These are phyloP conservation scores for Diabrotica virgifera DNA, from an alignment of 1,140 invertebrate species.

Conservation along the genomic window DNA sequence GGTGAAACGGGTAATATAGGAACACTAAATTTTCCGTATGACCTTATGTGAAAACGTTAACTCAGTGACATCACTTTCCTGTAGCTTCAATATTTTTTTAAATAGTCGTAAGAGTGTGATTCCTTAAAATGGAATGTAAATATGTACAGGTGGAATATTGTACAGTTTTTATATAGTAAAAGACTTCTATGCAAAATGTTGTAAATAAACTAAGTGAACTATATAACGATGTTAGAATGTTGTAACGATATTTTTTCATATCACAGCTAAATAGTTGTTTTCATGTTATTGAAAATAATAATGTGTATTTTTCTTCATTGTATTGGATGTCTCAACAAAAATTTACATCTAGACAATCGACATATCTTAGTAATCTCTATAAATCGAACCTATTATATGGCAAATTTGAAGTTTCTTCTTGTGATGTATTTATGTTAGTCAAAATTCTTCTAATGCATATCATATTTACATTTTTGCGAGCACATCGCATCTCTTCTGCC, in stretches of 20 bases:
- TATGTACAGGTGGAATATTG: slow-evolving; percentile 16
- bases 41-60: background rate
- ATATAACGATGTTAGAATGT: slow-evolving; percentile 17
- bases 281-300: background rate
- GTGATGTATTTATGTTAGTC: too few species aligned
- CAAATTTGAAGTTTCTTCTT: background rate
- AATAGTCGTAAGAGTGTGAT: slow-evolving; percentile 1
- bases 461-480: too few species aligned
- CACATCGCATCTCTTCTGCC: too few species aligned
- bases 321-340: too few species aligned
- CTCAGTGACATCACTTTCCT: background rate
- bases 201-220: slow-evolving; percentile 8
- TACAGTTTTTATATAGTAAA: slow-evolving; percentile 18
- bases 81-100: background rate
- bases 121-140: slow-evolving; percentile 6
- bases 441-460: too few species aligned
- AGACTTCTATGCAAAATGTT: slow-evolving; percentile 12
- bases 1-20: background rate
- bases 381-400: background rate
- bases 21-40: background rate
- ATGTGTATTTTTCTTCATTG: background rate
- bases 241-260: slow-evolving; percentile 17
- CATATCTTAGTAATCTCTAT: background rate
- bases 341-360: background rate
- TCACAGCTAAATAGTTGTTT: slow-evolving; percentile 14